Evolutionary conservation across 2,113 vertebrate species (phyloP).

Genomic region (Capreolus pygargus): DNA sequence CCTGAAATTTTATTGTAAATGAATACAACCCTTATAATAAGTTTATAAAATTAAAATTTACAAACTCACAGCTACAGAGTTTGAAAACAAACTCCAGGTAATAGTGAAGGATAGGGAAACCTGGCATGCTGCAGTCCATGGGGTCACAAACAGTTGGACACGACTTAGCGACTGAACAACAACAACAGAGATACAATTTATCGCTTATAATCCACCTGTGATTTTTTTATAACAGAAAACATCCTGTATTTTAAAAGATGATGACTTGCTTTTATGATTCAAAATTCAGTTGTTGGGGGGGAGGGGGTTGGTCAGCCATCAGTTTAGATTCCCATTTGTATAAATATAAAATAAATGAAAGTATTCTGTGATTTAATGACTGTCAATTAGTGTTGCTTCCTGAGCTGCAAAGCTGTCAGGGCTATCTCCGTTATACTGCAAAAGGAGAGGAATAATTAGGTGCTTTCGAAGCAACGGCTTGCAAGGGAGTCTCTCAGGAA

Average conservation of each 20-base stretch:
- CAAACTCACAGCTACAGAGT: background rate
- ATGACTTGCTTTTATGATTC: constrained; percentile 16
- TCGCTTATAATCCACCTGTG: background rate
- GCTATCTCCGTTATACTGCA: background rate
- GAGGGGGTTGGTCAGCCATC: background rate
- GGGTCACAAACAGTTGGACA: background rate
- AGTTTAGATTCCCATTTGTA: constrained; percentile 31
- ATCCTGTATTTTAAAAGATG: constrained; percentile 5
- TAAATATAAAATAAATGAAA: constrained; percentile 27
- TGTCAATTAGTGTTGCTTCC: background rate
- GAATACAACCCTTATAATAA: background rate
- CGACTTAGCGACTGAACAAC: background rate
- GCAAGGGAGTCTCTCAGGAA: background rate
- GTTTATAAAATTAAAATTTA: background rate
- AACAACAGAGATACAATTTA: background rate
- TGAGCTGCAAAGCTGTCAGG: background rate
- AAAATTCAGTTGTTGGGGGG: background rate
- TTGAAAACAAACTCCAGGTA: background rate
- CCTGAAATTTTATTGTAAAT: background rate
- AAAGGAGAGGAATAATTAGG: background rate
- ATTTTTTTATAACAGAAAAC: background rate
- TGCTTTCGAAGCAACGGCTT: background rate
- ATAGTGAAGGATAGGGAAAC: background rate
- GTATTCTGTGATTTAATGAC: constrained; percentile 16
- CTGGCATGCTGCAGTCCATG: background rate